These are phyloP conservation scores for Heterohyrax brucei DNA, from an alignment of 2,797 vertebrate genomes.

Conservation along the genomic window DNA sequence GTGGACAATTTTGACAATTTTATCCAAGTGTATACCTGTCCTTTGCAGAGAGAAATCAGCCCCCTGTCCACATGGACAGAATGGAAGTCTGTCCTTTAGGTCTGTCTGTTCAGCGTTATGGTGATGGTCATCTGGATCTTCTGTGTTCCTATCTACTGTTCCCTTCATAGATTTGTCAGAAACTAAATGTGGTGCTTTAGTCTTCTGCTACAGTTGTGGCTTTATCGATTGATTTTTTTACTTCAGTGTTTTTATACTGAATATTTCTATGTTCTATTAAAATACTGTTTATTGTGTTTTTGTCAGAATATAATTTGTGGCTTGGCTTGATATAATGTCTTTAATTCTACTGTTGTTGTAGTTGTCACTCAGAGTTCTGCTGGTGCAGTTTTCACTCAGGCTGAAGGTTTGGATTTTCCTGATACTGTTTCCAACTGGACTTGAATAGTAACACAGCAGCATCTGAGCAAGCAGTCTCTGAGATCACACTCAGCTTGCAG, in stretches of 20 bases:
- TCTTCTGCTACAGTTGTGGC: not conserved
- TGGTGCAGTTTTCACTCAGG: constrained; percentile 35
- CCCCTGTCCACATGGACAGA: not conserved
- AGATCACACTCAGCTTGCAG: not conserved
- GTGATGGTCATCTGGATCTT: not conserved
- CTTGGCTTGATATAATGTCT: not conserved
- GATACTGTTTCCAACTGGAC: not conserved
- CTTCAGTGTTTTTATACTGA: not conserved
- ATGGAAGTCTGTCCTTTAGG: not conserved
- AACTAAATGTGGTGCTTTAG: constrained; percentile 21
- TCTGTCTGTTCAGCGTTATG: constrained; percentile 43
- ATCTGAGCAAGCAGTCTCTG: not conserved
- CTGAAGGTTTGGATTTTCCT: constrained; percentile 29
- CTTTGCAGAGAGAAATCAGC: not conserved
- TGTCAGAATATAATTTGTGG: not conserved
- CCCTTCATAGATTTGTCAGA: not conserved
- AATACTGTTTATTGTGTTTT: not conserved
- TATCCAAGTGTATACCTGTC: not conserved
- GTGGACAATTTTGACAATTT: not conserved
- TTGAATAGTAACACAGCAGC: constrained; percentile 40
- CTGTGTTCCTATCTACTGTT: not conserved
- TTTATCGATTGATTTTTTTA: constrained; percentile 28
- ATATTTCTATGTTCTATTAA: constrained; percentile 33
- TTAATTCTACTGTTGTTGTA: not conserved
- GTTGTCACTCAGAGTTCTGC: constrained; percentile 1